Percentiles rank a stretch among this genome's conserved stretches.
Conservation (phyloP, 2,888 invertebrate species). For the Cyrtodaria siliqua region DNA sequence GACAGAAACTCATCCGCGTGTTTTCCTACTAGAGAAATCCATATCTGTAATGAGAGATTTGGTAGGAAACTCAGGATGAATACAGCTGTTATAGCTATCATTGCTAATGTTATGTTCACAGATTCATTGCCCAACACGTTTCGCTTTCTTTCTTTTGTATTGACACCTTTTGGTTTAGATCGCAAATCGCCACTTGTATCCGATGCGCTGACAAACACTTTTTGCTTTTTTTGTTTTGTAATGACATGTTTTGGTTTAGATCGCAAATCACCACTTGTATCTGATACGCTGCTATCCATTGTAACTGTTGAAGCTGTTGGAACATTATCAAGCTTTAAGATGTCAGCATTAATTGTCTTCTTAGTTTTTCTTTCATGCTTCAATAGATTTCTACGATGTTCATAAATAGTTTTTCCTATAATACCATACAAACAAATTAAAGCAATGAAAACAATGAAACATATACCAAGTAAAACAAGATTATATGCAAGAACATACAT, state of each 20-base stretch:
- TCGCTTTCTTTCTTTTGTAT: background rate
- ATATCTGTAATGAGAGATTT: constrained; percentile 43
- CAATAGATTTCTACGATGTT: constrained; percentile 12
- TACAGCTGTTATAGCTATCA: constrained; percentile 55
- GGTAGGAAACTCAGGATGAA: constrained; percentile 65
- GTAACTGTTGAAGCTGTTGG: too few relatives aligned
- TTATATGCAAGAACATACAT: constrained; percentile 69
- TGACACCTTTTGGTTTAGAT: background rate
- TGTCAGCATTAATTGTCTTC: too few relatives aligned
- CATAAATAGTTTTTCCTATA: constrained; percentile 63
- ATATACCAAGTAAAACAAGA: constrained; percentile 64
- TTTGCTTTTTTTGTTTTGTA: background rate
- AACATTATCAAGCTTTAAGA: too few relatives aligned
- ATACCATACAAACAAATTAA: constrained; percentile 67
- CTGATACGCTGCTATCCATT: too few relatives aligned
- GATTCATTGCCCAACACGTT: constrained; percentile 26
- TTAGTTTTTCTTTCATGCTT: background rate
- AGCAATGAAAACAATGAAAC: constrained; percentile 56
- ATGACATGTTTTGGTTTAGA: background rate
- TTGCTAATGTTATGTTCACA: constrained; percentile 41
- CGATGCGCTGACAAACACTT: too few relatives aligned
- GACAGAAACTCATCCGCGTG: constrained; percentile 5
- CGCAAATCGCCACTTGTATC: too few relatives aligned
- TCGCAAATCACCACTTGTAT: too few relatives aligned
- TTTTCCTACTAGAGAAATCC: constrained; percentile 4